Evolutionary conservation across 2,888 invertebrate species (phyloP).

Genomic region (Drosophila neutralis): DNA sequence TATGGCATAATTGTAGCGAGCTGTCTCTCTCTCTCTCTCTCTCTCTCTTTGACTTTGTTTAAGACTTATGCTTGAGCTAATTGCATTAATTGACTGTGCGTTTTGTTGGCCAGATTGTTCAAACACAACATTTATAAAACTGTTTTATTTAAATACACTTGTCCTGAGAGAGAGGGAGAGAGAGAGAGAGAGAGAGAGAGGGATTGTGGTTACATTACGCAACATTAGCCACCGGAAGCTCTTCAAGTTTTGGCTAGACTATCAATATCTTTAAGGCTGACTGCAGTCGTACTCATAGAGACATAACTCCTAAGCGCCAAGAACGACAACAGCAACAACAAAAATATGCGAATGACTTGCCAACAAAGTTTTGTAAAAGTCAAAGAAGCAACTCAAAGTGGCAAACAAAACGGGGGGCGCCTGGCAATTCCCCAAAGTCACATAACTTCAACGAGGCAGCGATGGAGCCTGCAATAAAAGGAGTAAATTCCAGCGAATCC

Average conservation of each 20-base stretch:
- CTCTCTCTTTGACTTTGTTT: conserved; percentile 16
- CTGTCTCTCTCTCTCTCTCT: conserved; percentile 5
- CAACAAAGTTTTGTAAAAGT: conserved; percentile 74
- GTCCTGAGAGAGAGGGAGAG: background rate
- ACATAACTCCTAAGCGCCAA: conserved; percentile 60
- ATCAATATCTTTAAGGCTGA: conserved; percentile 61
- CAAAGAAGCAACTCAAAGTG: conserved; percentile 70
- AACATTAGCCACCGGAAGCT: conserved; percentile 73
- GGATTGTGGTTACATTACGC: conserved; percentile 51
- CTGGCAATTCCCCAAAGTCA: conserved; percentile 75
- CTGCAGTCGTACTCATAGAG: conserved; percentile 35
- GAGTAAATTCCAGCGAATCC: conserved; percentile 68
- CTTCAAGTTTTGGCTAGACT: conserved; percentile 68
- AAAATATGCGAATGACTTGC: conserved; percentile 45
- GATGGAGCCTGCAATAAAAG: conserved; percentile 31
- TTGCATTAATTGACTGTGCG: conserved; percentile 55
- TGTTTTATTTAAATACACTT: conserved; percentile 38
- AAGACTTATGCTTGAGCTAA: conserved; percentile 43
- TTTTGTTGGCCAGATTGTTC: conserved; percentile 14
- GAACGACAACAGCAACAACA: background rate
- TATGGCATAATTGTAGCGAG: conserved; percentile 27
- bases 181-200: background rate
- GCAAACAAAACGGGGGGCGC: conserved; percentile 39
- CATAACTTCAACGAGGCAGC: conserved; percentile 67
- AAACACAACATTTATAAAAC: conserved; percentile 12